Evolutionary conservation across 2,797 vertebrate species (phyloP), one percentile per base, ranked within the genome.

Genomic region (Mycteria americana): DNA sequence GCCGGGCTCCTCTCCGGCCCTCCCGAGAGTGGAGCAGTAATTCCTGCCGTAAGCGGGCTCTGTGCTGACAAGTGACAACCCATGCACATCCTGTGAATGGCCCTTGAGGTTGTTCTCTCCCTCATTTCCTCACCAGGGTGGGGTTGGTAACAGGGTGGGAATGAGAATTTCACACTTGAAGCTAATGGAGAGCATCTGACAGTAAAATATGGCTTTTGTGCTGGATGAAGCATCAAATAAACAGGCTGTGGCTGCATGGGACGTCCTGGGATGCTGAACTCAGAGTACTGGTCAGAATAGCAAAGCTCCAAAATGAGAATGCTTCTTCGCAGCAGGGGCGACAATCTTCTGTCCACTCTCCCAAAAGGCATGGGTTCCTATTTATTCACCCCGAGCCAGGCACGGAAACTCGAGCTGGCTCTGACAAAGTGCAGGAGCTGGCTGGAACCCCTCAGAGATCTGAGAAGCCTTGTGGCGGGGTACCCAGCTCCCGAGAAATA

Each of bases 181-280:
- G 73, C 79, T 95, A 97, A 96, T 91, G 82, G 85, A 84, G 93
- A 96, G 92, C 94, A 96, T 96, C 95, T 97, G 96, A 95, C 92
- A 89, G 56, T 69, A 87, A 96, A 96, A 92, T 37, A 85, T 0
- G 9, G 77, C 65, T 67, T 85, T 95, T 82, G 86, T 89, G 92
- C 73, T 0, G 8, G 65, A 63, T 35, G 39, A 75, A 93, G 59
- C 62, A 81, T 11, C 83, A 91, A 86, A 88, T 59, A 94, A 96
- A 91, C 84, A 91, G 85, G 79, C 93, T 93, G 78, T 37, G 89
- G 82, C 88, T 93, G 53, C 51, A 33, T 37, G 63, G 84, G 88
- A 84, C 2, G 0, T 91, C 77, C 78, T 0, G 1, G 54, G 87
- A 78, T 91, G 76, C 78, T 65, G 87, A 84, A 89, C 85, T 80